These are phyloP conservation scores for Synanceia verrucosa DNA, from an alignment of 2,797 vertebrate species.

Conservation along the genomic window DNA sequence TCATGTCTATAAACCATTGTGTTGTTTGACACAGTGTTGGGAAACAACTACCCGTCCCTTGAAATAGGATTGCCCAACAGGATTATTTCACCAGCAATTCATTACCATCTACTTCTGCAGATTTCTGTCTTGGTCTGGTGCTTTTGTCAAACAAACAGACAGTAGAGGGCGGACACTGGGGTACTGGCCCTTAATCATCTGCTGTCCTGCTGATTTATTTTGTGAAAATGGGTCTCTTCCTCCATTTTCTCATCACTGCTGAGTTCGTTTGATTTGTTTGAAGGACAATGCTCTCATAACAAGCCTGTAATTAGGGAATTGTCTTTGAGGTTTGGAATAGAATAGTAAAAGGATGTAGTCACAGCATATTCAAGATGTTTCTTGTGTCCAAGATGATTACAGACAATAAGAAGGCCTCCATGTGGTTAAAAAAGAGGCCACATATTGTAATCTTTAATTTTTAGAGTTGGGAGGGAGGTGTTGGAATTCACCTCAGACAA, in stretches of 20 bases:
- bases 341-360: constrained; percentile 49
- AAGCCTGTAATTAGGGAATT: constrained; percentile 56
- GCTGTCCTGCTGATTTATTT: constrained; percentile 30
- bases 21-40: constrained; percentile 69
- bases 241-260: constrained; percentile 36
- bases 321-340: constrained; percentile 57
- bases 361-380: constrained; percentile 23
- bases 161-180: constrained; percentile 36
- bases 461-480: neutral
- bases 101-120: constrained; percentile 73
- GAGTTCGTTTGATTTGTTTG: constrained; percentile 34
- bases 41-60: constrained; percentile 70
- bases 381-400: constrained; percentile 14
- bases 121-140: constrained; percentile 56
- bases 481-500: neutral
- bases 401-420: constrained; percentile 2
- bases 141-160: constrained; percentile 60
- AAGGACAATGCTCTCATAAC: constrained; percentile 36
- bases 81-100: constrained; percentile 74
- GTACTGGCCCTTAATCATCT: constrained; percentile 53
- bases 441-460: constrained; percentile 14
- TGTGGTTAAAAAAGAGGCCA: constrained; percentile 17
- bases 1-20: constrained; percentile 58
- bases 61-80: constrained; percentile 62
- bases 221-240: constrained; percentile 28